phyloP scores from a whole-genome alignment of 2,797 vertebrate species.

The Enteromius paludinosus region DNA sequence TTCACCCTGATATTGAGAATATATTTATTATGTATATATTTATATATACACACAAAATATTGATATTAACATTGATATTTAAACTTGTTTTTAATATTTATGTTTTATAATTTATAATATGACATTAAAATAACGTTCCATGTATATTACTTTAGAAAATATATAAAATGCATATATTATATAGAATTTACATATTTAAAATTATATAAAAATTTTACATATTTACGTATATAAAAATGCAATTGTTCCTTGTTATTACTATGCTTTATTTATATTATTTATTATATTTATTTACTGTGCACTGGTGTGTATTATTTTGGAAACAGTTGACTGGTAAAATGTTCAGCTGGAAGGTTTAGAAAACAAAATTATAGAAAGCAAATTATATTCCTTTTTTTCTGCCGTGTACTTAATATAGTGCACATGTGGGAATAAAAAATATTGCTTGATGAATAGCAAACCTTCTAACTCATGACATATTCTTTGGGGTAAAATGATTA shows the following conservation, averaged over 20 bases:
- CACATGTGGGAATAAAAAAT: not conserved
- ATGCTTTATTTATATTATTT: not conserved
- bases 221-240: not conserved
- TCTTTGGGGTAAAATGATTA: not conserved
- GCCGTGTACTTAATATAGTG: not conserved
- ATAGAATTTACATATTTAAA: not conserved
- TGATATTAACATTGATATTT: too few species aligned
- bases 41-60: too few species aligned
- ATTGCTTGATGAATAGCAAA: not conserved
- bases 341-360: conserved; percentile 78
- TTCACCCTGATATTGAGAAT: not conserved
- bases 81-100: not conserved
- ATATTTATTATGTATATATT: not conserved
- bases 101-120: not conserved
- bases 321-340: conserved; percentile 56
- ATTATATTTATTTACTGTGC: not conserved
- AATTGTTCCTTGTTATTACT: not conserved
- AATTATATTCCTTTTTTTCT: conserved; percentile 69
- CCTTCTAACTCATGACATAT: not conserved
- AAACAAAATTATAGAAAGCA: conserved; percentile 69
- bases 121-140: not conserved
- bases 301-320: conserved; percentile 7
- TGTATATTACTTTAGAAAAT: not conserved
- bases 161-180: not conserved
- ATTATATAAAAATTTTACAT: too few species aligned